These are phyloP conservation scores for Rotaria sp. DNA, from an alignment of 2,888 invertebrate genomes.

Conservation along the genomic window DNA sequence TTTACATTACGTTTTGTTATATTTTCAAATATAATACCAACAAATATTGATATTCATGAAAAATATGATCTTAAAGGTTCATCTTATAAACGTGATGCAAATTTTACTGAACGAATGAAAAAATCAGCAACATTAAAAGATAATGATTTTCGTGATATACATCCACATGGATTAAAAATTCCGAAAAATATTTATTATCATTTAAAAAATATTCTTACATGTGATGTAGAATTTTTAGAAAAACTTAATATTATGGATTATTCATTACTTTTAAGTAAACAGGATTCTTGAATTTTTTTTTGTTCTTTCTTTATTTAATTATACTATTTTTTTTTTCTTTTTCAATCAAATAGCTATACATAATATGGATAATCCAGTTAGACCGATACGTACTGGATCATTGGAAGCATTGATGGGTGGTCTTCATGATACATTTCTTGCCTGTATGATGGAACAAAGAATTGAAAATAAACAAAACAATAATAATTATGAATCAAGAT, in stretches of 20 bases:
- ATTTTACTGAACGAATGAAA: slow-evolving; percentile 78
- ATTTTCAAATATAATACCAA: slow-evolving; percentile 75
- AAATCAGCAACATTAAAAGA: slow-evolving; percentile 90
- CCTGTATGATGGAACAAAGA: background rate
- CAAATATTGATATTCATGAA: slow-evolving; percentile 82
- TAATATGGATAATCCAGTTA: slow-evolving; percentile 1
- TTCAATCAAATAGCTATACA: background rate
- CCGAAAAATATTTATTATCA: slow-evolving; percentile 92
- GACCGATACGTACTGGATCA: background rate
- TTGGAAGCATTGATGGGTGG: background rate
- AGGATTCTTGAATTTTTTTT: too few species aligned
- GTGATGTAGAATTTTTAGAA: slow-evolving; percentile 72
- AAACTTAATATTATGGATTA: slow-evolving; percentile 94
- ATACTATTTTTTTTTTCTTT: background rate
- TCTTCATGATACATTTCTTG: background rate
- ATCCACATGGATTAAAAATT: slow-evolving; percentile 82
- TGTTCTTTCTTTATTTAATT: background rate
- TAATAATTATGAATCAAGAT: background rate
- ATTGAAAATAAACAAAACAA: background rate
- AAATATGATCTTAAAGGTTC: slow-evolving; percentile 99
- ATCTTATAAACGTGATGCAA: slow-evolving; percentile 95
- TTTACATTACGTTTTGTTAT: slow-evolving; percentile 25
- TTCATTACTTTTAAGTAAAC: slow-evolving; percentile 78
- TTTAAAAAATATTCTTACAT: slow-evolving; percentile 86
- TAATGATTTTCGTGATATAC: slow-evolving; percentile 91